A percentile compares a stretch with the other conserved stretches of the same genome.
Conservation (phyloP, 2,888 invertebrate species). For the Nomada goodeniana region DNA sequence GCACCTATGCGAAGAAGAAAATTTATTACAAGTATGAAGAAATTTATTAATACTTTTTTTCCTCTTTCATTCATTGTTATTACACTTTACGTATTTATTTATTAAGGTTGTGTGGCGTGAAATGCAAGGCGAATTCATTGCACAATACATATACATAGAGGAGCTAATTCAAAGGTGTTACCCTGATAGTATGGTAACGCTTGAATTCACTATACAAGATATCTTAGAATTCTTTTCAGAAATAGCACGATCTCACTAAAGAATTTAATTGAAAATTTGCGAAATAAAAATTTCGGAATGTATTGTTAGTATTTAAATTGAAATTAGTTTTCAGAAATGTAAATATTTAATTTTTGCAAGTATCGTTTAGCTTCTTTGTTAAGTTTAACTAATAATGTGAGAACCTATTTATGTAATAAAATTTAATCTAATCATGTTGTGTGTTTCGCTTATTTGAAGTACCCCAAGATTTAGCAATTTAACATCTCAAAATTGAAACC, state of each 20-base stretch:
- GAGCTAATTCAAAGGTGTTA: conserved; percentile 97
- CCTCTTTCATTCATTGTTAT: conserved; percentile 4
- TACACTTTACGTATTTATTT: conserved; percentile 8
- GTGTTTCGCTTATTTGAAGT: background rate
- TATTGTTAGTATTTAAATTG: conserved; percentile 24
- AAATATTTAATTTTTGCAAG: conserved; percentile 15
- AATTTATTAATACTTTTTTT: background rate
- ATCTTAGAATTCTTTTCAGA: conserved; percentile 99
- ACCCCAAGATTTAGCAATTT: no score
- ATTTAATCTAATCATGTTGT: background rate
- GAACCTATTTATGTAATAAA: conserved; percentile 21
- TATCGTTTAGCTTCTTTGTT: background rate
- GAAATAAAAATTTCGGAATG: conserved; percentile 22
- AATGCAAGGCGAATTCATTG: conserved; percentile 99
- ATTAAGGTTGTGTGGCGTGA: conserved; percentile 98
- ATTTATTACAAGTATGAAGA: conserved; percentile 89
- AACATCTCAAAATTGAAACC: no score
- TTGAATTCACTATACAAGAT: conserved; percentile 98
- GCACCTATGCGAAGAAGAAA: conserved; percentile 97
- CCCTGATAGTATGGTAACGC: conserved; percentile 95
- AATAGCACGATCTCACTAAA: conserved; percentile 96
- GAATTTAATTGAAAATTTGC: conserved; percentile 9
- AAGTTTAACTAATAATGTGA: background rate
- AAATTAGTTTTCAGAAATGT: conserved; percentile 20
- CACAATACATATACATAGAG: conserved; percentile 97